Evolutionary conservation across 2,113 vertebrate species (phyloP), one percentile per base, ranked within the genome.

Genomic region (Otolemur garnettii): DNA sequence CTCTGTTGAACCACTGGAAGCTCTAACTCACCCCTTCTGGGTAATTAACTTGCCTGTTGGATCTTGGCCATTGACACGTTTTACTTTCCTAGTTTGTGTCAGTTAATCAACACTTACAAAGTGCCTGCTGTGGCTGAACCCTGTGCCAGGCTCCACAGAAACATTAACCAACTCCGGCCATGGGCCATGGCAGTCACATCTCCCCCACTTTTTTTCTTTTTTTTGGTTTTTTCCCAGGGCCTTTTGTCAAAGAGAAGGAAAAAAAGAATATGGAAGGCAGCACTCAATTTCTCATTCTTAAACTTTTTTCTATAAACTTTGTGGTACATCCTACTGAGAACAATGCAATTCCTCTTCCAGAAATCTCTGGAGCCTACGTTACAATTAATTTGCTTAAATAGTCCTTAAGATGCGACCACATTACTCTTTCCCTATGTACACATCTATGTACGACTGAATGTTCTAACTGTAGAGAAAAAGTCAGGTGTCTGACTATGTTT

Each of bases 81-180:
- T 93, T 95, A 75, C 75, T 97, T 84, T 89, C 50, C 57, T 92
- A 66, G 33, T 87, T 90, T 88, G 62, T 88, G 38, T 96, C 74
- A 89, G 85, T 91, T 96, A 95, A 95, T 94, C 55, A 96, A 90
- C n/a, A 91, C 77, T 96, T 85, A 94, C 81, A 78, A 83, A 92
- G 60, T 55, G 38, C 72, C 81, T 81, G 55, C 64, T 96, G 77
- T 26, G 81, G 38, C 30, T 89, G 42, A 71, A 74, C 72, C 71
- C 57, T 85, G 53, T 96, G 95, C 68, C 91, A 94, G 96, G 59
- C 78, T 90, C 91, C 75, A 22, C 35, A 18, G 75, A 87, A 89
- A 87, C 53, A 75, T 84, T 78, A 78, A 22, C 57, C 83, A 87
- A 89, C 62, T 79, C 35, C 24, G 28, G 2, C 33, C 62, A 33